Evolutionary conservation across 2,797 vertebrate genomes (phyloP).

Genomic region (Silurus lanzhouensis): DNA sequence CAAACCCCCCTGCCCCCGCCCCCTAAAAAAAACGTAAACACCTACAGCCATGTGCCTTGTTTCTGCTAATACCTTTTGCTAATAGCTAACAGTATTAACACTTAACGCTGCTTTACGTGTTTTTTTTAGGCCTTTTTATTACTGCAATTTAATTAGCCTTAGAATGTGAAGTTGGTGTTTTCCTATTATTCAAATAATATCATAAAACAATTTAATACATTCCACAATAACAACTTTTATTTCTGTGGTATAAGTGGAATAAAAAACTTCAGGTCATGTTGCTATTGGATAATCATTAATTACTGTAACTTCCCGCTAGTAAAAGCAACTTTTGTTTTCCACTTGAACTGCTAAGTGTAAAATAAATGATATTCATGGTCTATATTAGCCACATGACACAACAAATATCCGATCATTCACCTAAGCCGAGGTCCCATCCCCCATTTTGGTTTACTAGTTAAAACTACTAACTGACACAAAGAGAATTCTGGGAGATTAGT

Average conservation of each 20-base stretch:
- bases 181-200: background rate
- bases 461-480: background rate
- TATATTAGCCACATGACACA: background rate
- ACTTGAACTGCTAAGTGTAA: background rate
- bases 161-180: no score
- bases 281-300: background rate
- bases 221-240: background rate
- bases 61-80: slow-evolving; percentile 59
- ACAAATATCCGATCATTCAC: background rate
- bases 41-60: slow-evolving; percentile 8
- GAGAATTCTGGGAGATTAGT: background rate
- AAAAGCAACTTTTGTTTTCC: background rate
- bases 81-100: slow-evolving; percentile 38
- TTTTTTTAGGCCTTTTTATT: background rate
- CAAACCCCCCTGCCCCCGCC: slow-evolving; percentile 49
- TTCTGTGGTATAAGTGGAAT: background rate
- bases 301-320: no score
- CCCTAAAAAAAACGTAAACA: slow-evolving; percentile 72
- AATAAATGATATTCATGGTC: background rate
- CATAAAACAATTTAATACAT: background rate
- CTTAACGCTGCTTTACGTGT: background rate
- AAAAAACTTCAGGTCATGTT: background rate
- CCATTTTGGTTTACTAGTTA: background rate
- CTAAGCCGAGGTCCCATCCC: background rate
- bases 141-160: no score